Conservation (phyloP, 2,888 invertebrate species). For the Epirrhoe alternata region DNA sequence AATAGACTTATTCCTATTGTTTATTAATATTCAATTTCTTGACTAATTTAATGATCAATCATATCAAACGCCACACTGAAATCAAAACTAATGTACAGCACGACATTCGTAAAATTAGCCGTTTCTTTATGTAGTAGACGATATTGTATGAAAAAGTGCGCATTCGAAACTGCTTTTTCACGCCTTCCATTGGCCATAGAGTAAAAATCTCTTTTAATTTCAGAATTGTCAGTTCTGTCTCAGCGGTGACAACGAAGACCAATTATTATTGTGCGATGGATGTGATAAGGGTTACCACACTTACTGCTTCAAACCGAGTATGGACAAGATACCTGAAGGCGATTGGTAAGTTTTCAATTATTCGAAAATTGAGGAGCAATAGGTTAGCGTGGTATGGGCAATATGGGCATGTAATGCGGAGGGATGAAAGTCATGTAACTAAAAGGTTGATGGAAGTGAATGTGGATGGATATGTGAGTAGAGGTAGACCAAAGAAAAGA, state of each 20-base stretch:
- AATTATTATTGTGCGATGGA: slow-evolving; percentile 97
- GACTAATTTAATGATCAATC: not conserved
- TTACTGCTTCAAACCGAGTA: slow-evolving; percentile 98
- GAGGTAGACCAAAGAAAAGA: too few species aligned
- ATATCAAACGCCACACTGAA: not conserved
- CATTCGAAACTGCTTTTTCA: too few species aligned
- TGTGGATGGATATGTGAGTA: too few species aligned
- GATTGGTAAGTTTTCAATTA: slow-evolving; percentile 92
- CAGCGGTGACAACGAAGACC: slow-evolving; percentile 97
- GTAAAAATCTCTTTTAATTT: slow-evolving; percentile 50
- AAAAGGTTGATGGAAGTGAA: too few species aligned
- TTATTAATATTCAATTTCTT: not conserved
- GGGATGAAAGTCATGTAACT: too few species aligned
- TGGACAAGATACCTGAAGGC: slow-evolving; percentile 98
- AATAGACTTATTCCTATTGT: not conserved
- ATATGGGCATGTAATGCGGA: too few species aligned
- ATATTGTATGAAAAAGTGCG: too few species aligned
- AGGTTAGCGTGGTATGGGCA: too few species aligned
- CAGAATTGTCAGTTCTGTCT: slow-evolving; percentile 99
- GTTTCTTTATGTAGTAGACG: not conserved
- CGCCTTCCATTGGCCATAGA: too few species aligned
- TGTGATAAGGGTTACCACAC: slow-evolving; percentile 99
- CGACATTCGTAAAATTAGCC: not conserved
- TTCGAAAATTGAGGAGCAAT: too few species aligned
- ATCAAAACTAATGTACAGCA: not conserved